phyloP scores from a whole-genome alignment of 2,888 invertebrate species.

The Platycheirus albimanus region DNA sequence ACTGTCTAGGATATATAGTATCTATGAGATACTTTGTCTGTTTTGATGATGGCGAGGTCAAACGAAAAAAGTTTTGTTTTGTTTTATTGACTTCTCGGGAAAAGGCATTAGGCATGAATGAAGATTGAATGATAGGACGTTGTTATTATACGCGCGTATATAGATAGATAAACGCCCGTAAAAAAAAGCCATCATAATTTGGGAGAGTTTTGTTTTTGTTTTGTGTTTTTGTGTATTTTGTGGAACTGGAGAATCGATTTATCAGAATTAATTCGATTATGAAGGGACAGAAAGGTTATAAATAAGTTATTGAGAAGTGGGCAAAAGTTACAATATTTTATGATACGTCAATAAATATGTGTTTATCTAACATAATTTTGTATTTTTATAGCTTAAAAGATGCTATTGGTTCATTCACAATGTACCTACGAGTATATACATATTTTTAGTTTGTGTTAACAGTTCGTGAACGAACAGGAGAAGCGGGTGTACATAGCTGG shows the following conservation, averaged over 20 bases:
- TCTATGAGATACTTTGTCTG: background rate
- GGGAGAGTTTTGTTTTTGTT: background rate
- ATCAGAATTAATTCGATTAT: background rate
- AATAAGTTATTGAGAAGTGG: background rate
- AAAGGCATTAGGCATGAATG: conserved; percentile 23
- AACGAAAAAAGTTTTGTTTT: conserved; percentile 24
- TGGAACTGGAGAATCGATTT: background rate
- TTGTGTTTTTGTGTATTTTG: background rate
- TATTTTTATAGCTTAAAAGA: background rate
- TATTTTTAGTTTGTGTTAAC: too few species aligned
- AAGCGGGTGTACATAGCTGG: too few species aligned
- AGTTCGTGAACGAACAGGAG: too few species aligned
- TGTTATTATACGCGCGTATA: too few species aligned
- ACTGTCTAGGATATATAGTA: too few species aligned
- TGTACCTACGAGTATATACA: too few species aligned
- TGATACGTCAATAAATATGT: background rate
- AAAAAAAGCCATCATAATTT: background rate
- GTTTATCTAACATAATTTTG: background rate
- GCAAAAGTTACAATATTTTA: background rate
- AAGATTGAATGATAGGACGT: conserved; percentile 20
- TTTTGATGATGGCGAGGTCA: background rate
- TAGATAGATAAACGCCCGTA: too few species aligned
- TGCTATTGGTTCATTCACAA: too few species aligned
- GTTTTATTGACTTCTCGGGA: conserved; percentile 50
- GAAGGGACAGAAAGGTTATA: background rate